phyloP scores from a whole-genome alignment of 2,888 invertebrate species.

The Heliconius cydno region DNA sequence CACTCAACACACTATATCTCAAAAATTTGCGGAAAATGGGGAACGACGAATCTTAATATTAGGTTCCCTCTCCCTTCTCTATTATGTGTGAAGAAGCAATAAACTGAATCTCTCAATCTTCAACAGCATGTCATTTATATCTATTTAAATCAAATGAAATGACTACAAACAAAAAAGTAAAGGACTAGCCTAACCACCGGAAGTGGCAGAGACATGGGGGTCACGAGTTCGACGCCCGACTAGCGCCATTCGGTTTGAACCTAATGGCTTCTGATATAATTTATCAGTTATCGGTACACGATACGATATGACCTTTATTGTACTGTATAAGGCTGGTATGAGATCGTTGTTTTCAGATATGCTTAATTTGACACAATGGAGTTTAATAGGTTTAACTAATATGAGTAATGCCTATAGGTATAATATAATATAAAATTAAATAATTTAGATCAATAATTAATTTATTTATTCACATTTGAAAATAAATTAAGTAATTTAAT shows the following conservation, averaged over 20 bases:
- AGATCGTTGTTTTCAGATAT: conserved; percentile 31
- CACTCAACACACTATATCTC: too few species aligned
- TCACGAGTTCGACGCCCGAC: conserved; percentile 64
- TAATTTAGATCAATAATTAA: neutral
- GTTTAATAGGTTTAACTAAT: conserved; percentile 30
- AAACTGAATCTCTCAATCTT: neutral
- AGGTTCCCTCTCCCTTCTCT: neutral
- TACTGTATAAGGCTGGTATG: conserved; percentile 28
- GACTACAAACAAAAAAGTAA: conserved; percentile 35
- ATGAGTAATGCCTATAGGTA: neutral
- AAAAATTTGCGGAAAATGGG: too few species aligned
- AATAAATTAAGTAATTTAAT: neutral
- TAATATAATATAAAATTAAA: neutral
- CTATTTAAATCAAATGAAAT: conserved; percentile 13
- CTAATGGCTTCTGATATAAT: conserved; percentile 27
- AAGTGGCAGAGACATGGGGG: conserved; percentile 51
- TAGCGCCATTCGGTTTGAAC: conserved; percentile 52
- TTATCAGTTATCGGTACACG: conserved; percentile 36
- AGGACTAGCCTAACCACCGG: conserved; percentile 44
- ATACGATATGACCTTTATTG: conserved; percentile 29
- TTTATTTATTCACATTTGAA: neutral
- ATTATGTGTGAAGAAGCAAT: neutral
- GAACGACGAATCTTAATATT: too few species aligned
- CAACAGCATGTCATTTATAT: neutral
- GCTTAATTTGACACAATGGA: conserved; percentile 33